Evolutionary conservation across 2,888 invertebrate species (phyloP), one percentile per base, ranked within the genome.

Genomic region (Cephalotes varians): DNA sequence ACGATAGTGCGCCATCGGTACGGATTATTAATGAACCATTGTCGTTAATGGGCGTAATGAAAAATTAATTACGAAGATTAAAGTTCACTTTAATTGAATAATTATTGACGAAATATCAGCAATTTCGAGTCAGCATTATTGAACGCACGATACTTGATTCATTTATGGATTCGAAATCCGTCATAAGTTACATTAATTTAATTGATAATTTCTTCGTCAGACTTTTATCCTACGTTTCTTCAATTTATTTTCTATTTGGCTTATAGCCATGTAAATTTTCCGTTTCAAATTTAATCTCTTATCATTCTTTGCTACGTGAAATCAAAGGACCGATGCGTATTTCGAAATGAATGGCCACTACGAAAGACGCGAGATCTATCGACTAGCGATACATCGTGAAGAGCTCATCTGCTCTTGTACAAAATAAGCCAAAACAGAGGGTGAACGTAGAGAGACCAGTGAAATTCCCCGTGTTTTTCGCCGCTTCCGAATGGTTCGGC

Each of bases 401-500:
- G 12, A 76, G 49, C 49, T 49, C 37, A 40, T 79, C 73, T 31
- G 31, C 44, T 77, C 77, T 72, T 40, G 25, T 60, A 28, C 44
- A 56, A 69, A 79, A 77, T 77, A 69, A 79, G 69, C 34, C 47
- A 44, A 79, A 79, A 69, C 44, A 56, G 56, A 69, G 44, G 18
- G 18, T 34, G 44, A 6, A 37, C 28, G n/a, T 31, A 62, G 76
- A 40, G 81, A 64, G 62, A 64, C 44, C 10, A 44, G 21, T 58
- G 72, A 76, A 72, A 83, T 83, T 71, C 58, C 58, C n/a, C 65
- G n/a, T 73, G 77, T 81, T 81, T 82, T 83, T 83, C 80, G n/a
- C 54, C 21, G 28, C 73, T 77, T 54, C 15, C 44, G 10, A 28
- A 51, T 67, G 58, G 49, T 64, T 49, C 54, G 76, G 62, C 77